Conservation (phyloP, 2,797 vertebrate species). For the Anguilla obscura region DNA sequence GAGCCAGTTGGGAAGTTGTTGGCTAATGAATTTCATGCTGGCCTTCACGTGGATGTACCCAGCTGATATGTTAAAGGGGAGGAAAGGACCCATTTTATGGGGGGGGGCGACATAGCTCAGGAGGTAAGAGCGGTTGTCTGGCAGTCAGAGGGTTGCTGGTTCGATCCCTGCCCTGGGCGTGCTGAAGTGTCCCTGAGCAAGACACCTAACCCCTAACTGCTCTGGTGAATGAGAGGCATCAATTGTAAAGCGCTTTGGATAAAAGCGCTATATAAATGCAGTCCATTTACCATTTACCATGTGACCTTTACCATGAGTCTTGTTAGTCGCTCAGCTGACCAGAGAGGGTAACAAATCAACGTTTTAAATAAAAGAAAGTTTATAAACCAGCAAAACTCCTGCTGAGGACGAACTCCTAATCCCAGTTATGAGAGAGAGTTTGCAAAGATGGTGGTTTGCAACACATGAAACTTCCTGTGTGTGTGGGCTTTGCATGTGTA, state of each 20-base stretch:
- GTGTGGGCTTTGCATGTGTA: not conserved
- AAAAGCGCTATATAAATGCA: too few relatives aligned
- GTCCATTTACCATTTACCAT: too few relatives aligned
- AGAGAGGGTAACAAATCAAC: not conserved
- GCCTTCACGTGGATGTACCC: slow-evolving; percentile 50
- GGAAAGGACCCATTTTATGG: not conserved
- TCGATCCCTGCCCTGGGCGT: too few relatives aligned
- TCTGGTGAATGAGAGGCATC: too few relatives aligned
- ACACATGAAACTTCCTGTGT: not conserved
- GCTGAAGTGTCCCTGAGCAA: too few relatives aligned
- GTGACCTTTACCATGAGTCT: not conserved
- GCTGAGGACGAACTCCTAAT: not conserved
- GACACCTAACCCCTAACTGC: too few relatives aligned
- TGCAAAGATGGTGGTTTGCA: not conserved
- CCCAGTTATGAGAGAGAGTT: not conserved
- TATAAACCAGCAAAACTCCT: too few relatives aligned
- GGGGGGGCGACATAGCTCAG: too few relatives aligned
- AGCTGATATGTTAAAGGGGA: slow-evolving; percentile 35
- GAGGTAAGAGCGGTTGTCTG: too few relatives aligned
- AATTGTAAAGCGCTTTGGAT: too few relatives aligned
- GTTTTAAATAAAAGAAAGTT: too few relatives aligned
- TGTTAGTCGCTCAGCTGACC: not conserved
- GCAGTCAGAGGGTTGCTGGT: too few relatives aligned
- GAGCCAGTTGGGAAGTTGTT: not conserved
- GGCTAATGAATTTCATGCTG: slow-evolving; percentile 29